Conservation (phyloP, 2,113 vertebrate genomes). For the Sinocyclocheilus grahami region DNA sequence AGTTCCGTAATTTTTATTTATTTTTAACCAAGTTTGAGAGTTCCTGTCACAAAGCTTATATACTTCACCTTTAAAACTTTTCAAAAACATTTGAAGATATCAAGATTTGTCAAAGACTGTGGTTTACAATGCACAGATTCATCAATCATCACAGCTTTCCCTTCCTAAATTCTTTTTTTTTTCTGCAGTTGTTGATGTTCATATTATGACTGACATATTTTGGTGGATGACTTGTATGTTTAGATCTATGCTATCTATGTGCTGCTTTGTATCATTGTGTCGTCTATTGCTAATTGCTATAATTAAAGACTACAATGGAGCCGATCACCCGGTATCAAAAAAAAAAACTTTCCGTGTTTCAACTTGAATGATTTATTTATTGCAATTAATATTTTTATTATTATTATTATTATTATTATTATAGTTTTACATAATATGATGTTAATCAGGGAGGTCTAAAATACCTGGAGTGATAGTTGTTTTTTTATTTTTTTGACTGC, state of each 20-base stretch:
- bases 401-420: too few species aligned
- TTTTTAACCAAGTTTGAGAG: background rate
- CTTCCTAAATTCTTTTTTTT: background rate
- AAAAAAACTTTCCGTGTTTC: background rate
- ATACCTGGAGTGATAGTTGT: background rate
- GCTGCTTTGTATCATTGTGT: background rate
- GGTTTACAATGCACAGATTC: background rate
- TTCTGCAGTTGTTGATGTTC: background rate
- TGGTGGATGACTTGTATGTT: slow-evolving; percentile 10
- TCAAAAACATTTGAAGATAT: background rate
- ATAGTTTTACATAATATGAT: background rate
- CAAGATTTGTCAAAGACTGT: background rate
- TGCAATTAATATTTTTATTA: background rate
- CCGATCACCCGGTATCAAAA: background rate
- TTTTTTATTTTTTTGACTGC: background rate
- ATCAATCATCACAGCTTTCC: background rate
- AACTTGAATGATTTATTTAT: background rate
- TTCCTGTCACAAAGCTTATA: background rate
- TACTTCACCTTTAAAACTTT: background rate
- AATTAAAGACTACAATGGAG: background rate
- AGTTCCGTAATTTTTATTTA: too few species aligned
- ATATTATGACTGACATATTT: background rate
- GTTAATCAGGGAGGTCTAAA: background rate
- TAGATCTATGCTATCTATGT: background rate
- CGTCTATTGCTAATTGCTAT: background rate